Evolutionary conservation across 2,888 invertebrate genomes (phyloP), one percentile per base, ranked within the genome.

Genomic region (Lapara coniferarum): DNA sequence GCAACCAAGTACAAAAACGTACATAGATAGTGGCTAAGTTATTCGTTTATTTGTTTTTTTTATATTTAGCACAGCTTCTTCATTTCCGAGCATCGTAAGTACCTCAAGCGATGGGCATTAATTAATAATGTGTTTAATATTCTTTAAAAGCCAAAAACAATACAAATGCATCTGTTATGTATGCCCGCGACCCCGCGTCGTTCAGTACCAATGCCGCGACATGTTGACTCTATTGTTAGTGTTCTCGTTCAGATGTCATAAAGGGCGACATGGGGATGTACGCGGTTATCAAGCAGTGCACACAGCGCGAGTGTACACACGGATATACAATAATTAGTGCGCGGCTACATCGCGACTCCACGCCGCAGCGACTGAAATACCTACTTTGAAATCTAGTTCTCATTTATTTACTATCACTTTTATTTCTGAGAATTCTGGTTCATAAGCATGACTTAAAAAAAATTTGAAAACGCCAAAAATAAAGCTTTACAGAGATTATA

Each of bases 281-380:
- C 25, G 10, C 13, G n/a, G 44, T 59, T 59, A 59, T 59, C 59
- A 59, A 37, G 37, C 37, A 25, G 16, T 59, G 59, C 37, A 59
- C n/a, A 59, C 59, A 59, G n/a, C n/a, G 7, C 10, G 14, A 44
- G n/a, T 59, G 16, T 44, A 59, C 44, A 44, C 59, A 44, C 16
- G n/a, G 37, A 59, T 59, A 59, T n/a, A 44, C 13, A 56, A 56
- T 56, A 56, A 13, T 44, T 57, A 13, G 13, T 44, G n/a, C n/a
- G 10, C 25, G n/a, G n/a, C 16, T 44, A 14, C 13, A 12, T 56
- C 13, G 19, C 55, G 16, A 4, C 30, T 8, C 12, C 14, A 37
- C 7, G 1, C 30, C 14, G 4, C 30, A 10, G 59, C 59, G 10
- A 8, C n/a, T 10, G n/a, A 44, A 44, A 37, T 44, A 59, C 44